Conservation (phyloP, 2,113 vertebrate species). For the Chinchilla lanigera region DNA sequence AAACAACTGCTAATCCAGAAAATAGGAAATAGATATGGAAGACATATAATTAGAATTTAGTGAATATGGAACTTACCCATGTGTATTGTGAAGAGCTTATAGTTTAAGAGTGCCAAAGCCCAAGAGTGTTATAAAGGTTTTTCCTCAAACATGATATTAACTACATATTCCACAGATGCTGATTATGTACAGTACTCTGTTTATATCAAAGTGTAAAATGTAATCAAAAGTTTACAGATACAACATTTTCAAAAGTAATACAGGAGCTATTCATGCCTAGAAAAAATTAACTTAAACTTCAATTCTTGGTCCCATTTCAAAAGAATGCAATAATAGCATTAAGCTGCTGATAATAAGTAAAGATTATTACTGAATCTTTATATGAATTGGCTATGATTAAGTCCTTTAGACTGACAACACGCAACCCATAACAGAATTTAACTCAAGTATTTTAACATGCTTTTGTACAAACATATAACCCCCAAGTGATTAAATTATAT, state of each 20-base stretch:
- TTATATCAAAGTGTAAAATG: conserved; percentile 86
- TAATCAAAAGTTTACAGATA: conserved; percentile 85
- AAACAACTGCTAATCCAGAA: conserved; percentile 86
- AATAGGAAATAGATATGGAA: conserved; percentile 86
- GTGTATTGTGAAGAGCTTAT: conserved; percentile 84
- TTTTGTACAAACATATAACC: conserved; percentile 52
- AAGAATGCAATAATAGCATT: not conserved
- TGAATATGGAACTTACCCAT: conserved; percentile 85
- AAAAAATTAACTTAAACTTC: conserved; percentile 77
- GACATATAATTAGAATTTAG: conserved; percentile 85
- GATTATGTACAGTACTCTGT: conserved; percentile 84
- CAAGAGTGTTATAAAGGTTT: conserved; percentile 85
- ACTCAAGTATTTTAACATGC: not conserved
- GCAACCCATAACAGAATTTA: not conserved
- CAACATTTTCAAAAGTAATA: conserved; percentile 84
- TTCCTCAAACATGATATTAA: conserved; percentile 88
- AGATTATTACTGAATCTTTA: not conserved
- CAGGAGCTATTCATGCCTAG: conserved; percentile 83
- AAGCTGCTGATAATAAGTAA: not conserved
- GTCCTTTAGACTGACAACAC: conserved; percentile 70
- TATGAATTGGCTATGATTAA: conserved; percentile 65
- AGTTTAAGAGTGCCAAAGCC: conserved; percentile 87
- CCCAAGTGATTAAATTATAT: not conserved
- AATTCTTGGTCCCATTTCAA: conserved; percentile 5
- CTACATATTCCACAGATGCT: conserved; percentile 85